Conservation (phyloP, 2,113 vertebrate genomes). For the Odontophorus gujanensis region DNA sequence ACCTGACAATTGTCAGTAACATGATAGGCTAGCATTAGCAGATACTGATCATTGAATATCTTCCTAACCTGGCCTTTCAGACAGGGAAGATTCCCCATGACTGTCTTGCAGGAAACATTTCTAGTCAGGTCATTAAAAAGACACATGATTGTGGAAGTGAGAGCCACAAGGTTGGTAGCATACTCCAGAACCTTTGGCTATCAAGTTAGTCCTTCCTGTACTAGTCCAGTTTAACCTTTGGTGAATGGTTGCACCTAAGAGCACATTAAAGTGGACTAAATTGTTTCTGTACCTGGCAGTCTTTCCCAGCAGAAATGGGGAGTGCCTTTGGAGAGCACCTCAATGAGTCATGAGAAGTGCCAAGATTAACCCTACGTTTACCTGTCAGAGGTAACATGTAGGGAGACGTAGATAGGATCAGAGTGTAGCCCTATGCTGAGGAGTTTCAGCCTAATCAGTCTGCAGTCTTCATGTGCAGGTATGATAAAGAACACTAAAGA, state of each 20-base stretch:
- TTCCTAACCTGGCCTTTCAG: constrained; percentile 25
- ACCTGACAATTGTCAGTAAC: constrained; percentile 55
- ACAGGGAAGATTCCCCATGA: constrained; percentile 30
- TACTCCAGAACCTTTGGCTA: not conserved
- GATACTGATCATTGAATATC: not conserved
- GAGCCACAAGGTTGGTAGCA: not conserved
- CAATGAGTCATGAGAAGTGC: not conserved
- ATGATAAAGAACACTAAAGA: not conserved
- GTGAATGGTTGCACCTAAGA: not conserved
- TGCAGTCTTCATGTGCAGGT: not conserved
- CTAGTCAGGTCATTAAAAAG: constrained; percentile 32
- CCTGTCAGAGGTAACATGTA: not conserved
- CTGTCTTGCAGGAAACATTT: constrained; percentile 11
- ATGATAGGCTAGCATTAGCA: constrained; percentile 31
- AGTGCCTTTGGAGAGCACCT: not conserved
- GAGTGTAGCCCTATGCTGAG: not conserved
- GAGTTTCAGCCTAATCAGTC: not conserved
- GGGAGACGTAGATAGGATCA: fast-evolving
- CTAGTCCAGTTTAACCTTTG: not conserved
- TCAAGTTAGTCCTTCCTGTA: not conserved
- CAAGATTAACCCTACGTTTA: not conserved
- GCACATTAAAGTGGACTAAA: not conserved
- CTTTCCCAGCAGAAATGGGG: not conserved
- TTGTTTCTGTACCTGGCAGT: not conserved
- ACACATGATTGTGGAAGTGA: not conserved